Conservation (phyloP, 2,113 vertebrate species). For the Chamaea fasciata region DNA sequence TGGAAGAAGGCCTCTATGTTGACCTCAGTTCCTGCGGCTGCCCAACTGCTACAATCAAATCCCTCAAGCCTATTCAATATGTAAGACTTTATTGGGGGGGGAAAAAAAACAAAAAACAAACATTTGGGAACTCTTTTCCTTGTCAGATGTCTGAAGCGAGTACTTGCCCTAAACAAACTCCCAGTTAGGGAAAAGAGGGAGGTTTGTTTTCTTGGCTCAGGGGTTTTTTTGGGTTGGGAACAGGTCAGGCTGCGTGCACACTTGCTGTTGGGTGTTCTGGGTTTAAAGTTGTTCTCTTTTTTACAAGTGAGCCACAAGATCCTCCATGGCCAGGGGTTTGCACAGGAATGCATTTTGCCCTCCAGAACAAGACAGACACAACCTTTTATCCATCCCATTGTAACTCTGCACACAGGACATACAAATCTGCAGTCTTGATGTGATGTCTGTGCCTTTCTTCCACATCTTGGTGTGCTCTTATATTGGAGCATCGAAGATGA, state of each 20-base stretch:
- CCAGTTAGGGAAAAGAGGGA: neutral
- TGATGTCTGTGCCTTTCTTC: neutral
- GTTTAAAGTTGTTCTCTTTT: neutral
- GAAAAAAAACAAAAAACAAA: neutral
- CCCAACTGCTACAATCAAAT: constrained; percentile 70
- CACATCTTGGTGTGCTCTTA: neutral
- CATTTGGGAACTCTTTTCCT: neutral
- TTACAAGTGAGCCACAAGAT: accelerated
- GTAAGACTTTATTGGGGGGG: constrained; percentile 57
- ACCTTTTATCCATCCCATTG: neutral
- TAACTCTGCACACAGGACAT: neutral
- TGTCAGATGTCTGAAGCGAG: neutral
- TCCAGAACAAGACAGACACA: neutral
- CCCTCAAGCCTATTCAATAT: constrained; percentile 81
- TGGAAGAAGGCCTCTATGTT: constrained; percentile 83
- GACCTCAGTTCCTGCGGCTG: constrained; percentile 83
- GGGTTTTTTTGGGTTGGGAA: neutral
- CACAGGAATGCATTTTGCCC: neutral
- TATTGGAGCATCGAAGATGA: neutral
- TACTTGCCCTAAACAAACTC: neutral
- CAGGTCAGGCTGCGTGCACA: accelerated
- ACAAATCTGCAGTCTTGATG: neutral
- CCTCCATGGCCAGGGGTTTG: neutral
- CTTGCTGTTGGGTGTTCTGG: neutral
- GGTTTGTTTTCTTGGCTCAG: neutral